Evolutionary conservation across 2,797 vertebrate species (phyloP), one percentile per base, ranked within the genome.

Genomic region (Mormyrus proboscirostris): DNA sequence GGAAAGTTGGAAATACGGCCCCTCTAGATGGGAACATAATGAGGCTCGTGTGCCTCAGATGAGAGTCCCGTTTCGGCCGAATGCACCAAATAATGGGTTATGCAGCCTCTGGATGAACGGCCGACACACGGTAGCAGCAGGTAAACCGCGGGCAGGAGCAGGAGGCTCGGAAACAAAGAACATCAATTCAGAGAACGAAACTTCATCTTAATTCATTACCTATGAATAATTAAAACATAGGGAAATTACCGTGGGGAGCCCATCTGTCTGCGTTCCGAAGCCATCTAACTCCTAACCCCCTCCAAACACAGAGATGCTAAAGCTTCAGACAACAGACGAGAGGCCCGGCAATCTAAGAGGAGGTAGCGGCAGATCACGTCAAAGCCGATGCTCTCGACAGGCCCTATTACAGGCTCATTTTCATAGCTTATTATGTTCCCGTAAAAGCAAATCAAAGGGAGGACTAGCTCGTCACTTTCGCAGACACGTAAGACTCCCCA

Each of bases 71-170:
- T 95, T 95, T 95, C 95, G 95, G 93, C 93, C 95, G 95, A 95
- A 93, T 96, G 95, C 94, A 93, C 94, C 94, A 95, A 95, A 95
- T 96, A 96, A 96, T 95, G 94, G 94, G 95, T 3, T 22, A 95
- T 94, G 94, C 94, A 93, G 92, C 84, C 92, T 90, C 91, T 94
- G 96, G 95, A 96, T 95, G 94, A 96, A 95, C 94, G 95, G 94
- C 93, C 94, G 91, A 94, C 95, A 93, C 92, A 91, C 91, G 92
- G 88, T 88, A 92, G 93, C 93, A 93, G 94, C 95, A 94, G 94
- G 92, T 95, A 95, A 94, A 94, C 94, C 92, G 91, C 92, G 91
- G 91, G 92, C 89, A 82, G 90, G 88, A 92, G 51, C 91, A 92
- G 93, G 93, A 88, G 90, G 62, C 89, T 89, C 94, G 95, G 95